phyloP scores from a whole-genome alignment of 2,797 vertebrate species.

The Lithobates pipiens region DNA sequence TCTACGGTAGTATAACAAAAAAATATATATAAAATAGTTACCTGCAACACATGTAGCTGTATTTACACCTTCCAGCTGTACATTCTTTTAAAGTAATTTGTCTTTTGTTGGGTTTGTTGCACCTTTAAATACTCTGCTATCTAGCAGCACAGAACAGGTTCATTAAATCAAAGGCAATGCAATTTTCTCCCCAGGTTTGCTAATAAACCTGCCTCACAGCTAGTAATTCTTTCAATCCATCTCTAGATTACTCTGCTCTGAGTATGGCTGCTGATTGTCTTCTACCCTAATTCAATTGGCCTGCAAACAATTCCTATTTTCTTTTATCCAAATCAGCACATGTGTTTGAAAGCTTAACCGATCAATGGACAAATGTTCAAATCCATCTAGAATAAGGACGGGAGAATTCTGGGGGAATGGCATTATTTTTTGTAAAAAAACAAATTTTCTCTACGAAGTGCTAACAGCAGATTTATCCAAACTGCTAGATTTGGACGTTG shows the following conservation, averaged over 20 bases:
- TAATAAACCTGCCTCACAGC: constrained; percentile 48
- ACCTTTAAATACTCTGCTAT: constrained; percentile 31
- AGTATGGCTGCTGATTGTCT: constrained; percentile 44
- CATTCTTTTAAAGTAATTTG: neutral
- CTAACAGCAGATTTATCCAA: neutral
- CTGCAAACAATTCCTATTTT: constrained; percentile 55
- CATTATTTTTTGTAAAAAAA: neutral
- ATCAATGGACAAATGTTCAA: constrained; percentile 44
- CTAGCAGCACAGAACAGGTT: constrained; percentile 31
- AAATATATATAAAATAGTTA: neutral
- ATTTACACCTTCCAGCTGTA: neutral
- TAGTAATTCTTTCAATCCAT: constrained; percentile 57
- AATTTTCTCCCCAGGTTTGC: constrained; percentile 55
- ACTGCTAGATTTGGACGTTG: neutral
- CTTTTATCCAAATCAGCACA: constrained; percentile 57
- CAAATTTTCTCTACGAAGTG: neutral
- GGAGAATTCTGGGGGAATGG: constrained; percentile 3
- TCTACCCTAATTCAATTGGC: constrained; percentile 54
- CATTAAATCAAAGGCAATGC: constrained; percentile 50
- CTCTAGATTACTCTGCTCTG: constrained; percentile 48
- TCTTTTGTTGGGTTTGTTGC: constrained; percentile 17
- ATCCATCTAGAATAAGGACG: constrained; percentile 1
- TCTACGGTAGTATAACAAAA: neutral
- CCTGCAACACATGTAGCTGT: neutral
- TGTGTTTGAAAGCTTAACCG: constrained; percentile 28